Evolutionary conservation across 2,888 invertebrate genomes (phyloP), one percentile per base, ranked within the genome.

Genomic region (Antheraea yamamai): DNA sequence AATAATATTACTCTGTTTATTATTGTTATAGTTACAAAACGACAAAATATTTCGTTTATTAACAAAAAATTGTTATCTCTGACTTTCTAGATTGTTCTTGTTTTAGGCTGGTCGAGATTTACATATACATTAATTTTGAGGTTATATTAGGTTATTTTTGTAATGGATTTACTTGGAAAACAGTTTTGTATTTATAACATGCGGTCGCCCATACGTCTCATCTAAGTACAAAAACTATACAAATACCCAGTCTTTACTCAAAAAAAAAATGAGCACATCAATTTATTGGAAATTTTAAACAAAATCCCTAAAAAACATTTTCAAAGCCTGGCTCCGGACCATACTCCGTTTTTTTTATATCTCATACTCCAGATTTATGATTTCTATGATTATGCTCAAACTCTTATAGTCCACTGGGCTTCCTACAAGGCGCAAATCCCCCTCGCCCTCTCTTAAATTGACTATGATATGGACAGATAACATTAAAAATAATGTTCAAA

Each of bases 231-330:
- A 82, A 77, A 81, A 72, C 81, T 86, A 87, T 80, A 79, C 81
- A 84, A 85, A 85, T 84, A 83, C 82, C 81, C 83, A 85, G 85
- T 86, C 83, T 85, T 85, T 77, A 73, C 47, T 76, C 72, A 78
- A 74, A 58, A 26, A 61, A 75, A 81, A 76, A 74, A 20, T 72
- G 26, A 35, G 30, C 10, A 55, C n/a, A 74, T 47, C 23, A 64
- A 18, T 64, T 70, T 66, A 58, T n/a, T 72, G 20, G 47, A 61
- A 61, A 61, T 74, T 55, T 73, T 68, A 16, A 73, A 73, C 72
- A 75, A 75, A 76, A 55, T 52, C 47, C 7, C 7, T 47, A 47
- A 39, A 39, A 6, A 12, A 47, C 75, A 74, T 68, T 74, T 76
- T 71, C 39, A 72, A 66, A 66, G 14, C 12, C 23, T 47, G 12